These are phyloP conservation scores for Peromyscus attwateri DNA, from an alignment of 2,797 vertebrate genomes.

Conservation along the genomic window DNA sequence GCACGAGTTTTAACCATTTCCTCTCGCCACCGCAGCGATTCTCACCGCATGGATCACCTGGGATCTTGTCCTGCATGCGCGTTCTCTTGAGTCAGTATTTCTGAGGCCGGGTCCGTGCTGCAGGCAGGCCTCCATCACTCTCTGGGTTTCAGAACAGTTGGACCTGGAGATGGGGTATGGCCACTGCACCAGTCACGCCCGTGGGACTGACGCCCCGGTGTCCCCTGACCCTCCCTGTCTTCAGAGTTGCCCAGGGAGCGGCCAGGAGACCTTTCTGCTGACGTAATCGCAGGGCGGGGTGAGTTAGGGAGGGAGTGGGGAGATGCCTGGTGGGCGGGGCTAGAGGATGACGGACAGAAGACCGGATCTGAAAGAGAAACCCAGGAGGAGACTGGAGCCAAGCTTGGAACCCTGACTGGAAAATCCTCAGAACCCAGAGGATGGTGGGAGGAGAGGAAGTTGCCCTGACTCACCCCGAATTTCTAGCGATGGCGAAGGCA, in stretches of 20 bases:
- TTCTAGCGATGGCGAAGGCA: neutral
- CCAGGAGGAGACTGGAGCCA: neutral
- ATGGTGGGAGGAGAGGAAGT: neutral
- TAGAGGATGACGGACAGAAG: neutral
- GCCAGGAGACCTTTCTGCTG: neutral
- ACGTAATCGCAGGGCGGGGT: neutral
- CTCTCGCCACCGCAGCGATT: neutral
- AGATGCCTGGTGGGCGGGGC: neutral
- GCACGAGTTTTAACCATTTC: neutral
- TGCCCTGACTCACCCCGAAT: slow-evolving; percentile 32
- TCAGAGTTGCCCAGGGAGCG: neutral
- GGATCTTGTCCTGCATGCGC: neutral
- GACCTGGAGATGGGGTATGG: neutral
- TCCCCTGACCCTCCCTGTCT: too few relatives aligned
- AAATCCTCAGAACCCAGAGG: neutral
- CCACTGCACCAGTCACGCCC: neutral
- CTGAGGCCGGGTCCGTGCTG: neutral
- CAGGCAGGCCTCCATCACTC: neutral
- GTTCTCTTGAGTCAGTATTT: slow-evolving; percentile 24
- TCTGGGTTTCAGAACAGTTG: neutral
- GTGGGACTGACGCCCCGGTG: neutral
- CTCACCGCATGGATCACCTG: neutral
- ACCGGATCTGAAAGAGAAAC: slow-evolving; percentile 38
- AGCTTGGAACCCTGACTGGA: neutral
- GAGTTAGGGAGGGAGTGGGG: neutral